Conservation (phyloP, 2,113 vertebrate genomes). For the Nothoprocta pentlandii region DNA sequence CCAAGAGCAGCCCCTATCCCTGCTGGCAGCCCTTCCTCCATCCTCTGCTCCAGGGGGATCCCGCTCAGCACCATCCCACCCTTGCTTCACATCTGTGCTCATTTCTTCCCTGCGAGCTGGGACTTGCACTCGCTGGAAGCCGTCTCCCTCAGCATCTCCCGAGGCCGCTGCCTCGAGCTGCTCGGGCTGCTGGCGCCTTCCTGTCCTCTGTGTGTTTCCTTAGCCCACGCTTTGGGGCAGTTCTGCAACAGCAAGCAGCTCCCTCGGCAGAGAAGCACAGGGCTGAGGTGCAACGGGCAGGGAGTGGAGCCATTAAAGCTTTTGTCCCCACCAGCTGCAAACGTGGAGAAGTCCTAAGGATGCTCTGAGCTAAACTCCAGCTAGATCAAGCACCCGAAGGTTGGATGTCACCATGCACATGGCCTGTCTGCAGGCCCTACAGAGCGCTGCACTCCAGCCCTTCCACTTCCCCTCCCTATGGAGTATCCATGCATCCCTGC, state of each 20-base stretch:
- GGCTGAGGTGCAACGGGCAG: background rate
- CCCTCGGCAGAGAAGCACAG: background rate
- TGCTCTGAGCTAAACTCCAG: background rate
- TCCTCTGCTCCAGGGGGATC: background rate
- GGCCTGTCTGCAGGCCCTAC: no score
- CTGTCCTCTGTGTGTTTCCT: background rate
- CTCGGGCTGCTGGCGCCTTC: slow-evolving; percentile 7
- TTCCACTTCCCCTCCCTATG: background rate
- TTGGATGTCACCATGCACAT: background rate
- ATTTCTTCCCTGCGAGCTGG: background rate
- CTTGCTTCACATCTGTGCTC: background rate
- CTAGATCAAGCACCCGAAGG: background rate
- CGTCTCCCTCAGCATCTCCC: background rate
- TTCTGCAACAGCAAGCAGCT: background rate
- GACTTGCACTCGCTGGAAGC: background rate
- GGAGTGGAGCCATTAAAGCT: background rate
- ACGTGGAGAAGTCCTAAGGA: background rate
- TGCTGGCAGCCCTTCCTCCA: background rate
- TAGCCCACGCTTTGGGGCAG: background rate
- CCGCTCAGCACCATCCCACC: background rate
- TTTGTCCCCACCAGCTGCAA: background rate
- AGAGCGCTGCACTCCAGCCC: background rate
- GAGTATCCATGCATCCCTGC: background rate
- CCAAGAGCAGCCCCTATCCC: background rate
- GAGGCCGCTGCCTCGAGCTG: slow-evolving; percentile 12